These are phyloP conservation scores for Brachionus rotundiformis DNA, from an alignment of 1,140 invertebrate genomes.

Conservation along the genomic window DNA sequence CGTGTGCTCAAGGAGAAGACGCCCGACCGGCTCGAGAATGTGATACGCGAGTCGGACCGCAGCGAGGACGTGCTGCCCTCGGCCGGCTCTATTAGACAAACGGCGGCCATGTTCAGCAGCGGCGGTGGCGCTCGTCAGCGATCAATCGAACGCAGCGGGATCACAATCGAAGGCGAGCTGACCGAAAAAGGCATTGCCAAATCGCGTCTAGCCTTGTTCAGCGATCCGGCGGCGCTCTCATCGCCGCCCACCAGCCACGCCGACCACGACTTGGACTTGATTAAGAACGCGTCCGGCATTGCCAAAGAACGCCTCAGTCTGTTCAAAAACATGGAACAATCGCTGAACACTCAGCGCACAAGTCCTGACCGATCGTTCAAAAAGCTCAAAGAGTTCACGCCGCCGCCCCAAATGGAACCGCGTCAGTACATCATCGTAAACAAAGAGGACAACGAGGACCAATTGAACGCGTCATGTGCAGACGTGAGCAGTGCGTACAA, in stretches of 20 bases:
- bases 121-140: slow-evolving; percentile 1
- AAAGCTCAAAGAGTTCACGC: slow-evolving; percentile 49
- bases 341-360: neutral
- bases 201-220: slow-evolving; percentile 39
- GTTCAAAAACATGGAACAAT: slow-evolving; percentile 52
- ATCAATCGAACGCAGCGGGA: slow-evolving; percentile 31
- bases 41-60: neutral
- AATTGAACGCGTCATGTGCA: neutral
- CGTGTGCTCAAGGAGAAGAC: slow-evolving; percentile 29
- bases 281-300: slow-evolving; percentile 7
- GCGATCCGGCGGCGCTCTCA: neutral
- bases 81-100: slow-evolving; percentile 40
- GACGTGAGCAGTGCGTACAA: neutral
- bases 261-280: too few relatives aligned
- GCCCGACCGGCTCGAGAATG: slow-evolving; percentile 17
- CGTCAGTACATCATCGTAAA: slow-evolving; percentile 25
- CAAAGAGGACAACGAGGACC: neutral
- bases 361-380: neutral
- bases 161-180: slow-evolving; percentile 34
- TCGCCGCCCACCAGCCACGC: too few relatives aligned
- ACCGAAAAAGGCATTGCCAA: slow-evolving; percentile 51
- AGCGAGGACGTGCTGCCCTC: slow-evolving; percentile 9
- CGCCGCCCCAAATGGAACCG: slow-evolving; percentile 38
- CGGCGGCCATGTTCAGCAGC: slow-evolving; percentile 27
- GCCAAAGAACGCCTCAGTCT: slow-evolving; percentile 45